phyloP scores from a whole-genome alignment of 2,888 invertebrate genomes.

The Phanerotoma sp. region DNA sequence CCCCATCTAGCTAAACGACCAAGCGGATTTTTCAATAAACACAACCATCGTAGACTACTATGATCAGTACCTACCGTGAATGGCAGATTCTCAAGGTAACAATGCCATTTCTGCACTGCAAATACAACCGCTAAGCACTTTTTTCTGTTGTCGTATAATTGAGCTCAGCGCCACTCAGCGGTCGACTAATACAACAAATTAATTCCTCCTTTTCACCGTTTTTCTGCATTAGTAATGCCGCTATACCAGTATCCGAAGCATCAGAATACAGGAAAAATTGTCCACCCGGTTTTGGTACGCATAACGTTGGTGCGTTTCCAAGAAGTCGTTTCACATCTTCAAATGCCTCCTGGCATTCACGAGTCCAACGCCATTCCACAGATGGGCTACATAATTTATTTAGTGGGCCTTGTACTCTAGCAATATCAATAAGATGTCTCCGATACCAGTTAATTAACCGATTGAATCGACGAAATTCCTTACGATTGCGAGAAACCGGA shows the following conservation, averaged over 20 bases:
- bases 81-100: conserved; percentile 21
- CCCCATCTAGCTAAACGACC: conserved; percentile 4
- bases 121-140: conserved; percentile 14
- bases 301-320: conserved; percentile 16
- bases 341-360: conserved; percentile 21
- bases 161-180: conserved; percentile 9
- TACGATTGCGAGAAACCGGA: not conserved
- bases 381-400: not conserved
- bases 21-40: conserved; percentile 14
- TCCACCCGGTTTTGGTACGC: conserved; percentile 26
- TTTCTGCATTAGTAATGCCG: too few species aligned
- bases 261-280: too few species aligned
- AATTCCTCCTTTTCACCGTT: conserved; percentile 18
- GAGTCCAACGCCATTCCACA: not conserved
- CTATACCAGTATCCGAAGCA: too few species aligned
- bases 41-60: conserved; percentile 24
- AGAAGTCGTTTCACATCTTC: conserved; percentile 19
- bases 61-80: conserved; percentile 37
- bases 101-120: too few species aligned
- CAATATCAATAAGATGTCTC: not conserved
- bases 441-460: not conserved
- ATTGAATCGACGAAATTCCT: not conserved
- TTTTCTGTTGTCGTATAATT: conserved; percentile 9
- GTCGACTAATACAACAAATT: conserved; percentile 12
- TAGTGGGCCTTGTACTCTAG: not conserved